Evolutionary conservation across 2,888 invertebrate genomes (phyloP).

Genomic region (Spodoptera exigua): DNA sequence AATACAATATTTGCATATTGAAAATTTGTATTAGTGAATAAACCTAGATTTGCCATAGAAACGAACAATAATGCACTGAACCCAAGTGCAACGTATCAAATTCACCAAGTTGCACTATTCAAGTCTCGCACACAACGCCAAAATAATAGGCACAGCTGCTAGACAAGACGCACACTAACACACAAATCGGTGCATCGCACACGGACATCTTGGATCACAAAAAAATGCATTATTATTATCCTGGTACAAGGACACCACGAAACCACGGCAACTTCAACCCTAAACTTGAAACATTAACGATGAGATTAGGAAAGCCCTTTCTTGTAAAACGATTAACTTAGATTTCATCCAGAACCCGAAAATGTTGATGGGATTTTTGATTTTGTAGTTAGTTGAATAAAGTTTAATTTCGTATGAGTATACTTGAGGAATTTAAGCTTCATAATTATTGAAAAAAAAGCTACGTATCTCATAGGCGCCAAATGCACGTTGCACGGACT

Average conservation of each 20-base stretch:
- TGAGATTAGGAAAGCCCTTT: slow-evolving; percentile 46
- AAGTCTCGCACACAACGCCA: slow-evolving; percentile 77
- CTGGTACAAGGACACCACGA: slow-evolving; percentile 72
- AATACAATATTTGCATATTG: slow-evolving; percentile 21
- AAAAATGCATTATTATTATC: slow-evolving; percentile 88
- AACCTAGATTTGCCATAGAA: slow-evolving; percentile 20
- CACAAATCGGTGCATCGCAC: slow-evolving; percentile 81
- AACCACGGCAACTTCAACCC: slow-evolving; percentile 61
- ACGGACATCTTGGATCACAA: slow-evolving; percentile 83
- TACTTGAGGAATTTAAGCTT: slow-evolving; percentile 79
- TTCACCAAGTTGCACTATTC: slow-evolving; percentile 61
- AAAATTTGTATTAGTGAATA: slow-evolving; percentile 17
- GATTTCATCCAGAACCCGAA: slow-evolving; percentile 75
- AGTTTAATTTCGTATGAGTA: slow-evolving; percentile 59
- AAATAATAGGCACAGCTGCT: slow-evolving; percentile 88
- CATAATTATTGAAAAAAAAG: slow-evolving; percentile 82
- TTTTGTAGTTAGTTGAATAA: slow-evolving; percentile 52
- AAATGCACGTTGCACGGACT: slow-evolving; percentile 83
- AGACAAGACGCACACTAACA: slow-evolving; percentile 78
- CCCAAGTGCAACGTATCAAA: slow-evolving; percentile 67
- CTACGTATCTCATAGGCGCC: slow-evolving; percentile 85
- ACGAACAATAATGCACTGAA: slow-evolving; percentile 29
- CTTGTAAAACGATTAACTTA: slow-evolving; percentile 80
- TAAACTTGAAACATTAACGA: slow-evolving; percentile 47
- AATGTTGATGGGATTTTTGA: slow-evolving; percentile 54